Evolutionary conservation across 2,113 vertebrate species (phyloP).

Genomic region (Verasper variegatus): DNA sequence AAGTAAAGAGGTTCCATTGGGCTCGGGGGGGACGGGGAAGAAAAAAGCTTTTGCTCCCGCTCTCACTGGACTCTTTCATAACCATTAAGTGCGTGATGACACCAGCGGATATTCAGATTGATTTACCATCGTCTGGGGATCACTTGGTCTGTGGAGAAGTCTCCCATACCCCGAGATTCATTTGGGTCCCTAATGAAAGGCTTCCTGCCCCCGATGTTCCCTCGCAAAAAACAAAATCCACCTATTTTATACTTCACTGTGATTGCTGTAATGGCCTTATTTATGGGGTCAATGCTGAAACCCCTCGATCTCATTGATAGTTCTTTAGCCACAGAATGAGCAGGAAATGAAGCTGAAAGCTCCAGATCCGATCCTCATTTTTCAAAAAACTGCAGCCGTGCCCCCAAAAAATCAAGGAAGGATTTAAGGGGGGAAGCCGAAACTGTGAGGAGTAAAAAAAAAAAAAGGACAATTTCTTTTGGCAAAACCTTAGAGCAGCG

Average conservation of each 20-base stretch:
- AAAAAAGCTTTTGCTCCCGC: slow-evolving; percentile 40
- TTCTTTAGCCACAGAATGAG: slow-evolving; percentile 43
- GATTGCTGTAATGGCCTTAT: slow-evolving; percentile 80
- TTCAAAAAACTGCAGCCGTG: slow-evolving; percentile 47
- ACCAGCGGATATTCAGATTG: slow-evolving; percentile 80
- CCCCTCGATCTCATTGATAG: slow-evolving; percentile 35
- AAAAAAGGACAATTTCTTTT: background rate
- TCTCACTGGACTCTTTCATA: slow-evolving; percentile 76
- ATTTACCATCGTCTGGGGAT: slow-evolving; percentile 76
- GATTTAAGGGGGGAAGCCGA: slow-evolving; percentile 37
- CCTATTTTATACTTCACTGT: slow-evolving; percentile 74
- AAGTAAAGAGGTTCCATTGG: slow-evolving; percentile 52
- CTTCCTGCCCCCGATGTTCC: slow-evolving; percentile 72
- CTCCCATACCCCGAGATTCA: slow-evolving; percentile 73
- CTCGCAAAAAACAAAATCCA: slow-evolving; percentile 73
- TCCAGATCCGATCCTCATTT: slow-evolving; percentile 69
- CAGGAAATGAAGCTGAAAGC: slow-evolving; percentile 72
- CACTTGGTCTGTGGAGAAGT: slow-evolving; percentile 57
- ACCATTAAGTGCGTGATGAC: slow-evolving; percentile 79
- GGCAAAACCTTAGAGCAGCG: slow-evolving; percentile 25
- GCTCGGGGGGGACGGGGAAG: slow-evolving; percentile 32
- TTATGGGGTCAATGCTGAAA: slow-evolving; percentile 69
- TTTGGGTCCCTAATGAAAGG: slow-evolving; percentile 76
- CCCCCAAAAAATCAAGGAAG: slow-evolving; percentile 71
- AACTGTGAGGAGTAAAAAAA: too few relatives aligned